These are phyloP conservation scores for Lethenteron camtschaticum DNA, from an alignment of 2,113 vertebrate genomes.

Conservation along the genomic window DNA sequence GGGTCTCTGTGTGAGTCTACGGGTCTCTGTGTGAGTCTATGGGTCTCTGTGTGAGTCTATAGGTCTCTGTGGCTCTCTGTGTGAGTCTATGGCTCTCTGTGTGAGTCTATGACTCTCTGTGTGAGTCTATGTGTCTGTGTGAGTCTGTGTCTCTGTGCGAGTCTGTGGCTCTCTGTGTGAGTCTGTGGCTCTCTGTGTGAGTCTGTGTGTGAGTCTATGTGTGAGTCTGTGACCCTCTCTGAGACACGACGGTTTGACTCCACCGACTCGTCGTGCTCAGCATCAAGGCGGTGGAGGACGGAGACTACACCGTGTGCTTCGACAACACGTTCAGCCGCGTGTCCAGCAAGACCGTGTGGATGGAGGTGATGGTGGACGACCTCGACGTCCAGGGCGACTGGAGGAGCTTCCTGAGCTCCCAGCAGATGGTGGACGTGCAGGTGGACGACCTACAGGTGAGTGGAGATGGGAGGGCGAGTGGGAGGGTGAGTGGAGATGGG, in stretches of 20 bases:
- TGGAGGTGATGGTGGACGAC: conserved; percentile 89
- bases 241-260: conserved; percentile 1
- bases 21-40: too few species aligned
- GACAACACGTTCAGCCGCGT: conserved; percentile 83
- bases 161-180: too few species aligned
- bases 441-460: conserved; percentile 82
- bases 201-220: too few species aligned
- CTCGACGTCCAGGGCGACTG: conserved; percentile 52
- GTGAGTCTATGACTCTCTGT: too few species aligned
- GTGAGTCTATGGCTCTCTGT: too few species aligned
- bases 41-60: too few species aligned
- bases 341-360: conserved; percentile 95
- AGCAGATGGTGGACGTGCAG: conserved; percentile 79
- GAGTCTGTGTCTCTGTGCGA: too few species aligned
- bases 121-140: too few species aligned
- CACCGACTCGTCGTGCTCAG: background rate
- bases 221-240: too few species aligned
- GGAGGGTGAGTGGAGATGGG: background rate
- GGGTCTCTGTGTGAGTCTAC: too few species aligned
- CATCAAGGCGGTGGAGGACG: conserved; percentile 69
- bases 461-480: background rate
- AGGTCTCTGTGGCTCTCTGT: too few species aligned
- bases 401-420: conserved; percentile 67
- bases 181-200: too few species aligned
- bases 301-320: conserved; percentile 97